Base-by-base conservation (phyloP, 2,113 vertebrate genomes). In the Melanocharis versteri region DNA sequence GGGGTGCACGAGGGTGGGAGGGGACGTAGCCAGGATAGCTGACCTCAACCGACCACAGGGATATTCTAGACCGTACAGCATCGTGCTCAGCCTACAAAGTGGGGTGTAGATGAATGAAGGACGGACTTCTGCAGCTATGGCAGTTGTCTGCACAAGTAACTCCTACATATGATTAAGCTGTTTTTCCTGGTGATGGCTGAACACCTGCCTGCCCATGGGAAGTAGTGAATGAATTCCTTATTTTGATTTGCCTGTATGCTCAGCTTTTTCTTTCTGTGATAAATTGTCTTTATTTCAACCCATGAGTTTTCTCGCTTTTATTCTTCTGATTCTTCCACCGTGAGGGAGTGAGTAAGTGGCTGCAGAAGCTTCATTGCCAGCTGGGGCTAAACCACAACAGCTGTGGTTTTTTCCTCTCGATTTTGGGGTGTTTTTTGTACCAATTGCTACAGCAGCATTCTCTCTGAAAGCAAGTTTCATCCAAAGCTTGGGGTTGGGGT, bases 111-210 rank as follows among this genome's bases (percentile, higher is more conserved):
- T 27, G 20, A n/a, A 35, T 22, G 30, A 68, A 75, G 28, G 7
- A 48, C 2, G 3, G 14, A 65, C 10, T 23, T 88, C 11, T 2
- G 2, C 30, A 75, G 23, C 40, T 35, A 28, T 1, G 24, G 27
- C 1, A 1, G 79, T 70, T 62, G 4, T 76, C 47, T 86, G 48
- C 28, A 37, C 19, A 44, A 51, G 30, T 70, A 61, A 54, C 26
- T 48, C 3, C 71, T 56, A 23, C 0, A 0, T 1, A 0, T 33
- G 65, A 30, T 31, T 30, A 30, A 73, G 27, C 14, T 22, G 13
- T 5, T 57, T 83, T 56, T 65, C n/a, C 40, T 44, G 21, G 42
- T 14, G 5, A 42, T 68, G 7, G 40, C 21, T 54, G 54, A 35
- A 33, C 30, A 35, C 21, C 13, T 73, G 10, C 22, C 26, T 69